A percentile compares a stretch with the other conserved stretches of the same genome.
Conservation (phyloP, 2,888 invertebrate species). For the Aporophyla nigra region DNA sequence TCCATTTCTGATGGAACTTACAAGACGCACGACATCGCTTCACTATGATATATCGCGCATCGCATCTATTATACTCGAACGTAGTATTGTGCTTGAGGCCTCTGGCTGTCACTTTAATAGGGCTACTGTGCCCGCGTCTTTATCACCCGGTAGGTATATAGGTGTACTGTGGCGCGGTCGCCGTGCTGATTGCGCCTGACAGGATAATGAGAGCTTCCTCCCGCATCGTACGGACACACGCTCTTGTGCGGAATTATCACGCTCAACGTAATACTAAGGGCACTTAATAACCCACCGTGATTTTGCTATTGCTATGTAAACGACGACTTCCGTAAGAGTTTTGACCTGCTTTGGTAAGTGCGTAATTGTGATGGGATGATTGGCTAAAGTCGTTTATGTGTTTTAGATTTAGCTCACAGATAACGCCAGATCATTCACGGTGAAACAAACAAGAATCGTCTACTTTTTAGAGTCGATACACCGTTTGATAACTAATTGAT, state of each 20-base stretch:
- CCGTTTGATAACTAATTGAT: neutral
- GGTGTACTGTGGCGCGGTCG: constrained; percentile 73
- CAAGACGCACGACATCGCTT: constrained; percentile 22
- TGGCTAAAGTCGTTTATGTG: constrained; percentile 25
- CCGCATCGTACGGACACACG: constrained; percentile 84
- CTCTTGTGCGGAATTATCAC: constrained; percentile 82
- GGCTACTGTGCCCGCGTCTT: constrained; percentile 74
- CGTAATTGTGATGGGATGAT: constrained; percentile 32
- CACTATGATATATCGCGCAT: constrained; percentile 37
- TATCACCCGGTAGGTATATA: constrained; percentile 71
- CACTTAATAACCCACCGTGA: constrained; percentile 72
- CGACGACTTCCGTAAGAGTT: constrained; percentile 42
- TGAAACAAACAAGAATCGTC: constrained; percentile 7
- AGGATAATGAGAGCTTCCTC: constrained; percentile 90
- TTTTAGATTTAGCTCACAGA: constrained; percentile 52
- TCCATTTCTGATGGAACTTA: constrained; percentile 47
- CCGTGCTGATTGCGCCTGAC: constrained; percentile 88
- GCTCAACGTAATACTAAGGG: constrained; percentile 75
- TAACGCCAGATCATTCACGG: constrained; percentile 15
- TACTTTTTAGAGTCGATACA: neutral
- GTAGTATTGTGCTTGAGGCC: constrained; percentile 64
- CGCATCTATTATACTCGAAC: constrained; percentile 60
- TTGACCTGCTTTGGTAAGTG: constrained; percentile 28
- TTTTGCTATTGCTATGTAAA: constrained; percentile 55
- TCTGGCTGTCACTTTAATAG: constrained; percentile 66